Evolutionary conservation across 2,888 invertebrate genomes (phyloP).

Genomic region (Amphiduros pacificus): DNA sequence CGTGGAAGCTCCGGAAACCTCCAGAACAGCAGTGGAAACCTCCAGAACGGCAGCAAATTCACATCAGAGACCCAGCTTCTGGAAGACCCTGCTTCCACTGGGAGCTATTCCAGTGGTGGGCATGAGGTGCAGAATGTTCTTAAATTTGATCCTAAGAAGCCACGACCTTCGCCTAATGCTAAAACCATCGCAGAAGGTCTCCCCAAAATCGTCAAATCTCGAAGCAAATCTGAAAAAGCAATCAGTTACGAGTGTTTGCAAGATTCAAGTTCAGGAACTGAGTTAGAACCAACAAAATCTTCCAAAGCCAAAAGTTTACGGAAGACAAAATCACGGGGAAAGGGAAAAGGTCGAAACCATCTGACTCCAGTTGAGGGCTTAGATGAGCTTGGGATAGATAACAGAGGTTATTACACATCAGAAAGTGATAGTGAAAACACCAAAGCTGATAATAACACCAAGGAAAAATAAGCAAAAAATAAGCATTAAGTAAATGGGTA

Average conservation of each 20-base stretch:
- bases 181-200: neutral
- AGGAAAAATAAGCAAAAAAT: too few relatives aligned
- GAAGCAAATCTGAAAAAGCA: neutral
- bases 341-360: conserved; percentile 49
- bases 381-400: conserved; percentile 38
- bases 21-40: neutral
- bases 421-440: conserved; percentile 8
- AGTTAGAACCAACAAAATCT: neutral
- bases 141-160: neutral
- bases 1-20: neutral
- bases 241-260: conserved; percentile 6
- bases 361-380: conserved; percentile 38
- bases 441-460: too few relatives aligned
- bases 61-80: conserved; percentile 8
- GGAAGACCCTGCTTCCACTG: conserved; percentile 6
- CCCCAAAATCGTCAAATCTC: neutral
- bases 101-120: conserved; percentile 14
- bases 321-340: conserved; percentile 52
- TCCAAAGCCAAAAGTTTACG: conserved; percentile 37
- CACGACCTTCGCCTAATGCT: neutral
- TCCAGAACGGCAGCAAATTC: neutral
- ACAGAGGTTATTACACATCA: conserved; percentile 10
- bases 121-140: conserved; percentile 9
- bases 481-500: too few relatives aligned
- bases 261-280: conserved; percentile 12